phyloP scores from a whole-genome alignment of 1,140 invertebrate genomes.

The Heliothis subflexa region DNA sequence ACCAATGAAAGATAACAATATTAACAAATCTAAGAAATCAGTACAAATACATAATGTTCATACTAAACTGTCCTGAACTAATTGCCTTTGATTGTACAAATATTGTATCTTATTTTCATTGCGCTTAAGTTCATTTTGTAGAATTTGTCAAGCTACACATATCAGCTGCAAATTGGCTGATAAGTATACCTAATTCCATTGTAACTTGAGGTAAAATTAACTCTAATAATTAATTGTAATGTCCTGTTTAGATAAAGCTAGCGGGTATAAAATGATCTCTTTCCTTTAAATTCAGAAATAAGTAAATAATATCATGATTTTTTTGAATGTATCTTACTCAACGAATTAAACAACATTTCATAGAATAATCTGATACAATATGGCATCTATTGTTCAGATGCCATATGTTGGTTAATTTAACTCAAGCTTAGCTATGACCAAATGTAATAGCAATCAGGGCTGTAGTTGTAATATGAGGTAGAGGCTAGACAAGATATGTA shows the following conservation, averaged over 20 bases:
- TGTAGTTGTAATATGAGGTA: background rate
- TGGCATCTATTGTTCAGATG: no score
- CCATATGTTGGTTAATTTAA: conserved; percentile 8
- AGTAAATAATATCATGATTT: no score
- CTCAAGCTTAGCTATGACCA: background rate
- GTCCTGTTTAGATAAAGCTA: conserved; percentile 8
- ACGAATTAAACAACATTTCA: background rate
- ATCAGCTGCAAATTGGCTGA: background rate
- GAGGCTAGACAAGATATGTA: background rate
- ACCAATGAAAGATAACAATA: no score
- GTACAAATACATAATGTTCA: no score
- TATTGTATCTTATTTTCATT: background rate
- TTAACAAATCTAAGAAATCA: no score
- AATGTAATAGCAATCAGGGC: background rate
- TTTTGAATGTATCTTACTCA: background rate
- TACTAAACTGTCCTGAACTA: no score
- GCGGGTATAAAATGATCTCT: background rate
- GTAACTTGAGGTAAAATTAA: conserved; percentile 21
- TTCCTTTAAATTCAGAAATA: background rate
- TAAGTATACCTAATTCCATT: background rate
- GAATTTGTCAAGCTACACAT: background rate
- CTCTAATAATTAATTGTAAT: conserved; percentile 2
- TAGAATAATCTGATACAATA: background rate
- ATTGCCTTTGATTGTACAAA: no score
- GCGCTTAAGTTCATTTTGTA: background rate